Conservation (phyloP, 1,140 invertebrate species). For the Drosophila persimilis region DNA sequence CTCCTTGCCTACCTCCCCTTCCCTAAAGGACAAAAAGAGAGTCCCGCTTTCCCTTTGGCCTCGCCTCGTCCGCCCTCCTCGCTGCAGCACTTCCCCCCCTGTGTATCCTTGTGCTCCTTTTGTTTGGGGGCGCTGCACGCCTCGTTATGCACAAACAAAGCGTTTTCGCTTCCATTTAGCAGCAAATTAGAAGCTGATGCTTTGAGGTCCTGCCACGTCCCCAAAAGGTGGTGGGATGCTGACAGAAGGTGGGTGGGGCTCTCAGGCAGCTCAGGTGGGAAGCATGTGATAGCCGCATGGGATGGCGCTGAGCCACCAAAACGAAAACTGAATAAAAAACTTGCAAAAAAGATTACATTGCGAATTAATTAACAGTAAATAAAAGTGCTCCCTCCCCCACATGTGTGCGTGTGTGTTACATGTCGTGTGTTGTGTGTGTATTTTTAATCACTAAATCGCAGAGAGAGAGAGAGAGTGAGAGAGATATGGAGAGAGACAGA, state of each 20-base stretch:
- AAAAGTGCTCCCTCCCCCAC: constrained; percentile 7
- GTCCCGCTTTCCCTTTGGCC: no score
- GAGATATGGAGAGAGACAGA: not conserved
- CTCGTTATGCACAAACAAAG: constrained; percentile 79
- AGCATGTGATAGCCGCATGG: not conserved
- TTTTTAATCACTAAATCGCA: constrained; percentile 30
- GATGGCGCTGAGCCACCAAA: not conserved
- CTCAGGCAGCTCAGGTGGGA: constrained; percentile 6
- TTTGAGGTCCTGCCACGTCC: constrained; percentile 43
- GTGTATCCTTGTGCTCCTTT: constrained; percentile 38
- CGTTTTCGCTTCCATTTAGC: constrained; percentile 70
- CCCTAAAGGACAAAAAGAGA: constrained; percentile 19
- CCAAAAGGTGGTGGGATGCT: constrained; percentile 5
- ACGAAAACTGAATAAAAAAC: not conserved
- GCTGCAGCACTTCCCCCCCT: not conserved
- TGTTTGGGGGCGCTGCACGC: constrained; percentile 70
- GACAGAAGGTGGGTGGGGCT: not conserved
- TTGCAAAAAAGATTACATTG: constrained; percentile 42
- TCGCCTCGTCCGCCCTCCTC: no score
- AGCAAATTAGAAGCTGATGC: constrained; percentile 70
- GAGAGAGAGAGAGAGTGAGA: not conserved
- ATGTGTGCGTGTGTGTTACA: not conserved
- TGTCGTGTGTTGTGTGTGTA: no score
- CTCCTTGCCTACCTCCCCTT: not conserved
- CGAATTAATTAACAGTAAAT: constrained; percentile 60